Evolutionary conservation across 2,113 vertebrate genomes (phyloP).

Genomic region (Malurus alboscapulatus): DNA sequence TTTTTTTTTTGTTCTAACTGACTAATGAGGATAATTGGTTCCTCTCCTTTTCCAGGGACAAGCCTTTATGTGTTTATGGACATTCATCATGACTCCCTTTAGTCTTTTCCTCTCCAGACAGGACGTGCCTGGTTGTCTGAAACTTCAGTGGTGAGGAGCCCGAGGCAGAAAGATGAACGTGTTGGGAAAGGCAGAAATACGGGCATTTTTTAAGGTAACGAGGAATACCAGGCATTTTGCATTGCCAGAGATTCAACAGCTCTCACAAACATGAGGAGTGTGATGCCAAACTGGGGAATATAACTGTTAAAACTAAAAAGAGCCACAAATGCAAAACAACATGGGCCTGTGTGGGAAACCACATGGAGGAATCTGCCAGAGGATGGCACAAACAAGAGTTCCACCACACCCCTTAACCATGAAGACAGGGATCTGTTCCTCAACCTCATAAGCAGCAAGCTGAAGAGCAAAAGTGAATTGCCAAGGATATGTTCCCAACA

Average conservation of each 20-base stretch:
- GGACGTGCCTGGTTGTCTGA: conserved; percentile 32
- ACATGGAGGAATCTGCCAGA: background rate
- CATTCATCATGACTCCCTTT: conserved; percentile 60
- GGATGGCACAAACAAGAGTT: background rate
- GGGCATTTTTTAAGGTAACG: background rate
- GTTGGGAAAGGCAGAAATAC: background rate
- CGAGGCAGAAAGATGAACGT: conserved; percentile 16
- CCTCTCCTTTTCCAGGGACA: conserved; percentile 49
- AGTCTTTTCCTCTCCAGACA: conserved; percentile 54
- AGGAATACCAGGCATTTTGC: background rate
- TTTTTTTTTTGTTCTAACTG: conserved; percentile 14
- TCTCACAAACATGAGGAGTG: background rate
- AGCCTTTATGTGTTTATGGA: conserved; percentile 50
- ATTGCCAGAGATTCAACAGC: background rate
- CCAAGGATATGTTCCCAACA: background rate
- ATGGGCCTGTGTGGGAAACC: too few relatives aligned
- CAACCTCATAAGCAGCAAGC: background rate
- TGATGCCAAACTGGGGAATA: background rate
- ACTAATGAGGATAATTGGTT: conserved; percentile 65
- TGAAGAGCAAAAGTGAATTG: background rate
- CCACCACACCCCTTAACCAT: too few relatives aligned
- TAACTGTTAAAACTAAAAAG: background rate
- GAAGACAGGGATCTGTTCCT: background rate
- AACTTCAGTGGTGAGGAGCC: conserved; percentile 17
- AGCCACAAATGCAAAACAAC: background rate